Evolutionary conservation across 2,888 invertebrate genomes (phyloP), one percentile per base, ranked within the genome.

Genomic region (Rhaphigaster nebulosa): DNA sequence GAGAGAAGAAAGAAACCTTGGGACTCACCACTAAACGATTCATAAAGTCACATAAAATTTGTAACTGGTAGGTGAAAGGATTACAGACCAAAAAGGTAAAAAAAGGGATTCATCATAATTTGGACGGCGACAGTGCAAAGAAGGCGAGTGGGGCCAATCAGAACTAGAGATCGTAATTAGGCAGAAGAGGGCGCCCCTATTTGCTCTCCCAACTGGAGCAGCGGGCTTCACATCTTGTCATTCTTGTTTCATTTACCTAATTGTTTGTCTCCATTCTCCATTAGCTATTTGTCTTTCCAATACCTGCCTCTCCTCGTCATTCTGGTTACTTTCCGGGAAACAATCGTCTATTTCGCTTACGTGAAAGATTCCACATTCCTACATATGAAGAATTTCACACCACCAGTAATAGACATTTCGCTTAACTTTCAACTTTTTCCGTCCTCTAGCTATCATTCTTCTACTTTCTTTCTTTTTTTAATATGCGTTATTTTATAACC

Each of bases 111-210:
- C 18, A 38, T 76, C 70, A 76, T 76, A 76, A 76, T 70, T 70
- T 34, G 6, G 15, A 15, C 13, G 8, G 38, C 10, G 20, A 38
- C 20, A 38, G 38, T 38, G 38, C 20, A 38, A 76, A 76, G 8
- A 76, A 23, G 23, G n/a, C n/a, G 29, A 29, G 65, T 2, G 12
- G 65, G 34, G 38, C 70, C 70, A 76, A 76, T 76, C 70, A 76
- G 70, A 76, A 76, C 20, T 38, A 23, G 38, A 38, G 70, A 76
- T 76, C 70, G 70, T 76, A 76, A 76, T 76, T 76, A 76, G 84
- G 45, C 45, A n/a, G 84, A n/a, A 80, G 80, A 45, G 84, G 84
- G 84, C 45, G n/a, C 84, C 84, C 84, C 45, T 84, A 84, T 84
- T 84, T 84, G 84, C 84, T 50, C 45, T 84, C n/a, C 84, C 26